phyloP scores from a whole-genome alignment of 1,140 invertebrate species.

The Neodiprion virginianus region DNA sequence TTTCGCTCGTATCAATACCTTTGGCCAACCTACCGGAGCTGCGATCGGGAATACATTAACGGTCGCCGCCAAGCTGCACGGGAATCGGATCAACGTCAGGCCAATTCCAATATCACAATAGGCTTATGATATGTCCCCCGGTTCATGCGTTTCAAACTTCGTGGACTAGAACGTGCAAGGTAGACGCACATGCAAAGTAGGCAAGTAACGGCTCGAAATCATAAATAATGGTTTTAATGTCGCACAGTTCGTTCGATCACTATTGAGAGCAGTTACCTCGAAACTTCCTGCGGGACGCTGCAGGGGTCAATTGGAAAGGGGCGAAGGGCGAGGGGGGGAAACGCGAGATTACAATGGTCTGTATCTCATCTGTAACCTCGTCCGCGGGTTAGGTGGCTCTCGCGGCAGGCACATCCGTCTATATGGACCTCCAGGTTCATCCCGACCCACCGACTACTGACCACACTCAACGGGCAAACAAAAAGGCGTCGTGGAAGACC shows the following conservation, averaged over 20 bases:
- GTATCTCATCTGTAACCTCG: constrained; percentile 15
- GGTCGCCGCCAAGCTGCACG: not conserved
- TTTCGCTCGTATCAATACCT: not conserved
- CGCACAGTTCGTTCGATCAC: too few relatives aligned
- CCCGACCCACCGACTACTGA: constrained; percentile 29
- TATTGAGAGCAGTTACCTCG: too few relatives aligned
- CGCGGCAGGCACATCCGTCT: not conserved
- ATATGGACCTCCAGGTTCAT: constrained; percentile 3
- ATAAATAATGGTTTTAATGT: too few relatives aligned
- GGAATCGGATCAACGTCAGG: not conserved
- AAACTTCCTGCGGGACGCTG: too few relatives aligned
- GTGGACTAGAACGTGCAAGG: not conserved
- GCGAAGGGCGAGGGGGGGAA: not conserved
- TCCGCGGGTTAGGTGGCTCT: constrained; percentile 4
- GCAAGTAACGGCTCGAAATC: not conserved
- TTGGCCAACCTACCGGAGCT: too few relatives aligned
- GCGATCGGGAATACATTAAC: constrained; percentile 4
- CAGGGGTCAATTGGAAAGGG: too few relatives aligned
- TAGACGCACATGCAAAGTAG: not conserved
- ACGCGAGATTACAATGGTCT: not conserved
- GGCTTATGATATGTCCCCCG: not conserved
- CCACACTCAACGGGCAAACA: constrained; percentile 33
- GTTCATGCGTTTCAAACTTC: not conserved
- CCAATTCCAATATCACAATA: not conserved
- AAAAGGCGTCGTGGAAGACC: constrained; percentile 26